Evolutionary conservation across 1,140 invertebrate genomes (phyloP).

Genomic region (Anoplolepis gracilipes): DNA sequence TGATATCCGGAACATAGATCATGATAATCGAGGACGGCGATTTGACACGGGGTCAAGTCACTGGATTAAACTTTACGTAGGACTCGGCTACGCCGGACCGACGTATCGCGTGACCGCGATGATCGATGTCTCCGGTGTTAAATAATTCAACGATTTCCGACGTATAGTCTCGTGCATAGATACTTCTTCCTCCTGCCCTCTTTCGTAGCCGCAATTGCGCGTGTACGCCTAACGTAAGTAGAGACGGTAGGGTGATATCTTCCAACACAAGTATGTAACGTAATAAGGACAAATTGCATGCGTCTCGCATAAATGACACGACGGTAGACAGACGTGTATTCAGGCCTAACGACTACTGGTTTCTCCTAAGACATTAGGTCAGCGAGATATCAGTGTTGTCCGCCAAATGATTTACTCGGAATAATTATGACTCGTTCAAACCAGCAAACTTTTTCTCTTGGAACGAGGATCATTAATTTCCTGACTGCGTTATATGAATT

Average conservation of each 20-base stretch:
- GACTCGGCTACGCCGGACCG: conserved; percentile 29
- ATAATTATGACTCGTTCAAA: conserved; percentile 33
- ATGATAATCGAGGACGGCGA: conserved; percentile 62
- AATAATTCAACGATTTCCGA: conserved; percentile 79
- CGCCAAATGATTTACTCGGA: conserved; percentile 34
- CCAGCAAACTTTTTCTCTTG: background rate
- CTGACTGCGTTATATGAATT: conserved; percentile 27
- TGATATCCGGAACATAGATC: conserved; percentile 1
- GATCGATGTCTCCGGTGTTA: conserved; percentile 76
- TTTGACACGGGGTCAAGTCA: conserved; percentile 64
- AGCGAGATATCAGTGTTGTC: conserved; percentile 13
- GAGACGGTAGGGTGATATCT: conserved; percentile 21
- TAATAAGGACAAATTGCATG: conserved; percentile 55
- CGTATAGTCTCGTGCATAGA: conserved; percentile 57
- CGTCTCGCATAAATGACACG: conserved; percentile 21
- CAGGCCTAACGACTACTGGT: conserved; percentile 16
- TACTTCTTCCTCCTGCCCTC: conserved; percentile 38
- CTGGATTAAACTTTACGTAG: conserved; percentile 30
- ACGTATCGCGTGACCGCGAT: conserved; percentile 78
- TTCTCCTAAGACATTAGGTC: conserved; percentile 36
- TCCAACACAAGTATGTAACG: conserved; percentile 19
- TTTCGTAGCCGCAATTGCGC: conserved; percentile 32
- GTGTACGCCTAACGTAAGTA: conserved; percentile 28
- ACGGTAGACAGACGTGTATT: background rate
- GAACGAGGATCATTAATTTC: conserved; percentile 31